These are phyloP conservation scores for Otus sunia DNA, from an alignment of 2,113 vertebrate species.

Conservation along the genomic window DNA sequence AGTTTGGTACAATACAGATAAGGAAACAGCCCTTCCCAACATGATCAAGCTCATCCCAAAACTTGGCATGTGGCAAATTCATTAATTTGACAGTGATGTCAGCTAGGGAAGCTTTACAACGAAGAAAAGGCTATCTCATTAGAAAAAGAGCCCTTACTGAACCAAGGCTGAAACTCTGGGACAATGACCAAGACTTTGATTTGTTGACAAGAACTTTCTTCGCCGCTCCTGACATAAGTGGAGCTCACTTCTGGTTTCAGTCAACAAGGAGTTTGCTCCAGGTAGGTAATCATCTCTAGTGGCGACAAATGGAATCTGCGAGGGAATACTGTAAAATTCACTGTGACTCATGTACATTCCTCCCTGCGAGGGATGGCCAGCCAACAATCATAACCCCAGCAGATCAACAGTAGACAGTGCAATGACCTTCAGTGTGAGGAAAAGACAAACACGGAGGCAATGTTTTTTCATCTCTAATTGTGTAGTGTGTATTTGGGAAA, in stretches of 20 bases:
- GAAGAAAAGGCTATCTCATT: background rate
- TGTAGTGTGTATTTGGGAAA: background rate
- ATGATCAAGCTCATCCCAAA: background rate
- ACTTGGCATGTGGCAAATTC: background rate
- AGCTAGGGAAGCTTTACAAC: background rate
- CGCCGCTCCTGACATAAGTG: background rate
- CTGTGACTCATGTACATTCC: background rate
- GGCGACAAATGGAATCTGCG: background rate
- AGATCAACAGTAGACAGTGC: background rate
- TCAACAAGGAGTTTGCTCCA: background rate
- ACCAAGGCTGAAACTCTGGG: background rate
- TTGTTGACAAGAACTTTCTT: background rate
- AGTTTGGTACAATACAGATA: background rate
- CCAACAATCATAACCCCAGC: background rate
- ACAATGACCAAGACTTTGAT: background rate
- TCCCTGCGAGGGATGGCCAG: background rate
- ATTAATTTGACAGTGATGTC: background rate
- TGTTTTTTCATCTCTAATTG: constrained; percentile 15
- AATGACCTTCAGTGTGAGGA: background rate
- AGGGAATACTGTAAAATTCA: background rate
- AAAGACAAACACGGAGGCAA: background rate
- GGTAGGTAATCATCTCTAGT: background rate
- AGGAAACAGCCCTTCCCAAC: background rate
- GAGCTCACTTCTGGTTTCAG: background rate
- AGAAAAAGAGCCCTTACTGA: background rate